These are phyloP conservation scores for Hartigia nigra DNA, from an alignment of 2,888 invertebrate genomes.

Conservation along the genomic window DNA sequence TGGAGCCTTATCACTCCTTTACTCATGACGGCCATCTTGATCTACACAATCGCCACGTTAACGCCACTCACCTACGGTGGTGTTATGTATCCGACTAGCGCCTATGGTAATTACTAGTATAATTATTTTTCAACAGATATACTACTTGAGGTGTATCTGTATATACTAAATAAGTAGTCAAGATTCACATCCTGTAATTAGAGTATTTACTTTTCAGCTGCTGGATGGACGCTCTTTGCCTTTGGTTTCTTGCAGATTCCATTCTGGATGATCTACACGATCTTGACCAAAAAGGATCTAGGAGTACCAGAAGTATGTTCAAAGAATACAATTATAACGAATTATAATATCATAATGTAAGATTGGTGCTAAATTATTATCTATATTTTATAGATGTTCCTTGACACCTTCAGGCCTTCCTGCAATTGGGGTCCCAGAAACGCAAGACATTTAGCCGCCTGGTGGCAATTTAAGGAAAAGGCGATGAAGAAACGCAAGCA, in stretches of 20 bases:
- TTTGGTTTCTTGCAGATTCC: conserved; percentile 68
- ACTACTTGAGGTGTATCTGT: neutral
- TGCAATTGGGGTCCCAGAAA: conserved; percentile 64
- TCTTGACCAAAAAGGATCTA: conserved; percentile 48
- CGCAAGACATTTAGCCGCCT: conserved; percentile 51
- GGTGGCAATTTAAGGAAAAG: conserved; percentile 60
- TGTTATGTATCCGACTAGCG: conserved; percentile 69
- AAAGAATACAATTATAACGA: conserved; percentile 2
- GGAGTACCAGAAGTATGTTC: conserved; percentile 42
- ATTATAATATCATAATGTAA: conserved; percentile 6
- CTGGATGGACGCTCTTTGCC: conserved; percentile 68
- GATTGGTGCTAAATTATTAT: neutral
- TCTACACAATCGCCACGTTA: conserved; percentile 75
- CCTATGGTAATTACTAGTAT: conserved; percentile 67
- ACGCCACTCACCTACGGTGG: conserved; percentile 73
- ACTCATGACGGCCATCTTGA: conserved; percentile 75
- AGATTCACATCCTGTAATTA: too few relatives aligned
- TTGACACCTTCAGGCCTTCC: conserved; percentile 57
- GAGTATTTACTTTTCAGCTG: conserved; percentile 38
- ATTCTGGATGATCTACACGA: conserved; percentile 62
- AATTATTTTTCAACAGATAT: conserved; percentile 34
- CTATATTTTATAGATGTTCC: conserved; percentile 50
- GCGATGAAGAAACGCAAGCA: conserved; percentile 34
- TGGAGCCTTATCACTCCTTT: conserved; percentile 82
- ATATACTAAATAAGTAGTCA: neutral